Percentiles rank a stretch among this genome's conserved stretches.
phyloP scores from a whole-genome alignment of 2,888 invertebrate species.

The Erynnis tages region DNA sequence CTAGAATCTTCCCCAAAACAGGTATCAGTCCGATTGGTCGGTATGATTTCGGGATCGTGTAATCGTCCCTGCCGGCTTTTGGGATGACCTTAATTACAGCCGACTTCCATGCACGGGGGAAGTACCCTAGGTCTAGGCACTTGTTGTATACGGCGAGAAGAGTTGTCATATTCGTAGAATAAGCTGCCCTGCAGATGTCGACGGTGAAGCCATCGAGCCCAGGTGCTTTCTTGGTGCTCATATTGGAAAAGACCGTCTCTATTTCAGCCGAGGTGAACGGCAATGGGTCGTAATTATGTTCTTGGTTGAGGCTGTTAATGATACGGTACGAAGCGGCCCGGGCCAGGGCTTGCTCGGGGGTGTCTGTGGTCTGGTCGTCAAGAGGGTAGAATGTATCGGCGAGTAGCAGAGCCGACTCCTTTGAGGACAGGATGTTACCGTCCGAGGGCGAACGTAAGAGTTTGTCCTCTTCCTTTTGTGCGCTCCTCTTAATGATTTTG shows the following conservation, averaged over 20 bases:
- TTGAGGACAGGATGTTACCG: background rate
- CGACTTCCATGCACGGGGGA: conserved; percentile 28
- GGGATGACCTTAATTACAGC: conserved; percentile 19
- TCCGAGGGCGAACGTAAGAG: background rate
- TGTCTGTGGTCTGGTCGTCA: conserved; percentile 13
- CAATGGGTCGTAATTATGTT: background rate
- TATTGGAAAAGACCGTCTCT: background rate
- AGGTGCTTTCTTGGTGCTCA: conserved; percentile 29
- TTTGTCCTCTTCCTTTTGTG: conserved; percentile 10
- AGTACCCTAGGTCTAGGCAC: conserved; percentile 23
- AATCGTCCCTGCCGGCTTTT: conserved; percentile 13
- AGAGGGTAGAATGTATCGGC: conserved; percentile 28
- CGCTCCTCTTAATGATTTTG: conserved; percentile 17
- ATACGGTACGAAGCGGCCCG: background rate
- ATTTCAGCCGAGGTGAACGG: conserved; percentile 7
- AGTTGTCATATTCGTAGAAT: background rate
- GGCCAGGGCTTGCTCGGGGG: background rate
- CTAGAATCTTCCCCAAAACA: conserved; percentile 28
- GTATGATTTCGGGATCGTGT: conserved; percentile 23
- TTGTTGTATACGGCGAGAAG: conserved; percentile 25
- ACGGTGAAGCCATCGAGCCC: conserved; percentile 28
- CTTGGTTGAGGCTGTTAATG: background rate
- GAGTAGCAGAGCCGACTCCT: conserved; percentile 20
- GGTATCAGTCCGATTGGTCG: conserved; percentile 30
- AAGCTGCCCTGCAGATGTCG: conserved; percentile 21